These are phyloP conservation scores for Melanostigma gelatinosum DNA, from an alignment of 2,113 vertebrate species.

Conservation along the genomic window DNA sequence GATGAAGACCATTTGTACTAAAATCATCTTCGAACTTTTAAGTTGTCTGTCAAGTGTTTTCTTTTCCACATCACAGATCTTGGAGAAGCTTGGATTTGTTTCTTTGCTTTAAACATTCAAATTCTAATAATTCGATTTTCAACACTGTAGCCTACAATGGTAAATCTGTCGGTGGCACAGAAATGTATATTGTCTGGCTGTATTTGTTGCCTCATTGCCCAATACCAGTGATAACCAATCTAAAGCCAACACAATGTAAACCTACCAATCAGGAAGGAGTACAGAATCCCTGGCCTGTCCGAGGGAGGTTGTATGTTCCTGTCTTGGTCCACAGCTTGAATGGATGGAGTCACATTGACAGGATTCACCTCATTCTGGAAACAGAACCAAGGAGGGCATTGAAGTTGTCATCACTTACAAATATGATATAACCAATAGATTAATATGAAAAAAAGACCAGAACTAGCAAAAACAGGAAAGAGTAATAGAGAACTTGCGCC, in stretches of 20 bases:
- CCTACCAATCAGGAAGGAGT: constrained; percentile 95
- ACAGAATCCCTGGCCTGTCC: constrained; percentile 93
- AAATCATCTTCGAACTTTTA: too few relatives aligned
- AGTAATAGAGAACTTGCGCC: background rate
- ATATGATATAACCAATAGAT: constrained; percentile 40
- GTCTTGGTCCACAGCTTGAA: constrained; percentile 96
- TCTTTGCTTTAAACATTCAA: too few relatives aligned
- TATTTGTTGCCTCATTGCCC: background rate
- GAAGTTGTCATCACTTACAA: background rate
- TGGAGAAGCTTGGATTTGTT: too few relatives aligned
- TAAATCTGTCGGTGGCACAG: background rate
- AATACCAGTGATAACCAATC: background rate
- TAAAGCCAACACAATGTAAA: constrained; percentile 36
- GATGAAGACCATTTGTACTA: too few relatives aligned
- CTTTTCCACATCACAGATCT: too few relatives aligned
- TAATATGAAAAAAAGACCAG: background rate
- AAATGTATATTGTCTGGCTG: background rate
- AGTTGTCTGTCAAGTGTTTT: too few relatives aligned
- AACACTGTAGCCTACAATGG: background rate
- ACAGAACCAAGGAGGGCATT: background rate
- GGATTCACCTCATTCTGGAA: constrained; percentile 92
- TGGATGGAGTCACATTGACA: constrained; percentile 91
- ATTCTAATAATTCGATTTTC: too few relatives aligned
- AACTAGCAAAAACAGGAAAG: background rate
- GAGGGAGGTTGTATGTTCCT: constrained; percentile 93